Conservation (phyloP, 53 echinoderm and acorn worm species). For the Astropecten irregularis region DNA sequence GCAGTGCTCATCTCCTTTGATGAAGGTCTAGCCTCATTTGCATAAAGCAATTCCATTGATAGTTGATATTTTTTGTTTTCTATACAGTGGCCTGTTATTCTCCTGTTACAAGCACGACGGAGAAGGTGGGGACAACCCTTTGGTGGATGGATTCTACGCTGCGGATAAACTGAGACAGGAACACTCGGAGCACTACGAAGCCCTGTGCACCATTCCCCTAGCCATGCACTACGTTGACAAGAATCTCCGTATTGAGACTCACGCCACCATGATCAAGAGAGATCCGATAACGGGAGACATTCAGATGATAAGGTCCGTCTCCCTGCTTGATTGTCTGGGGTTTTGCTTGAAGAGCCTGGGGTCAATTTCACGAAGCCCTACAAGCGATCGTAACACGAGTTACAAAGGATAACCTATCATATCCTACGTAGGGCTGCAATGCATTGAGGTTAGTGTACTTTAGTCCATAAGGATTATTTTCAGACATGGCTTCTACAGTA, state of each 20-base stretch:
- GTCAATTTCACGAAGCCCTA: no score
- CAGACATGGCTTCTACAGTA: no score
- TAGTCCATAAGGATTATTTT: no score
- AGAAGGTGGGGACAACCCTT: constrained; percentile 68
- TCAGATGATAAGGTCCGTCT: constrained; percentile 75
- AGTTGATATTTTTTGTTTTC: no score
- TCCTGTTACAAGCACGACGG: constrained; percentile 73
- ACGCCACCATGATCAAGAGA: constrained; percentile 43
- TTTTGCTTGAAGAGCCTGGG: not conserved
- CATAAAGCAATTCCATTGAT: no score
- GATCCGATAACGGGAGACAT: constrained; percentile 69
- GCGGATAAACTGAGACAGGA: constrained; percentile 57
- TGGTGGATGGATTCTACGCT: constrained; percentile 88
- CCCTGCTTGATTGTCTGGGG: not conserved
- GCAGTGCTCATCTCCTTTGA: no score
- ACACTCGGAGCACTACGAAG: constrained; percentile 75
- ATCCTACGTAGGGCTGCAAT: no score
- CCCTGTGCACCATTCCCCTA: constrained; percentile 60
- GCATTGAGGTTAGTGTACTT: no score
- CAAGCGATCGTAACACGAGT: no score
- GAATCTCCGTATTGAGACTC: constrained; percentile 25
- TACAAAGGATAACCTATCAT: no score
- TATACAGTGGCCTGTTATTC: constrained; percentile 30
- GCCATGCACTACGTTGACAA: constrained; percentile 61
- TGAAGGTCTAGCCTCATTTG: no score